Percentiles rank a stretch among this genome's conserved stretches.
Evolutionary conservation across 2,797 vertebrate species (phyloP).

Genomic region (Enteromius unitaeniatus): DNA sequence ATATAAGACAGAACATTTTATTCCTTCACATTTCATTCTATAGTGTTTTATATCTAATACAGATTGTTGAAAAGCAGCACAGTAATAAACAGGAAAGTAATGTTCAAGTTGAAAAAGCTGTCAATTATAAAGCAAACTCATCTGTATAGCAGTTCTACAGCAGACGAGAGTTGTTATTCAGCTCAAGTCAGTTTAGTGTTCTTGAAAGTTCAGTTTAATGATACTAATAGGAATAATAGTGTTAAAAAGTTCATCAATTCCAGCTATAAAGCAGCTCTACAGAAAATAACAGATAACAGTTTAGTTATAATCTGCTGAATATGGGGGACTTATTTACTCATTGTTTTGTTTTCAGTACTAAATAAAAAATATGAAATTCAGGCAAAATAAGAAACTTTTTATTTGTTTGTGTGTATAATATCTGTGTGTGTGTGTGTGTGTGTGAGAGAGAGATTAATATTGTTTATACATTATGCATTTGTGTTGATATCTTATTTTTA

Average conservation of each 20-base stretch:
- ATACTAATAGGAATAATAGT: not conserved
- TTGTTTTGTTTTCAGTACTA: too few relatives aligned
- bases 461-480: not conserved
- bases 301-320: too few relatives aligned
- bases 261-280: not conserved
- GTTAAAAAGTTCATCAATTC: not conserved
- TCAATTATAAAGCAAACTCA: not conserved
- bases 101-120: not conserved
- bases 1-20: not conserved
- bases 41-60: not conserved
- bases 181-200: not conserved
- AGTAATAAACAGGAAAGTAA: not conserved
- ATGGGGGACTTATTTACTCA: too few relatives aligned
- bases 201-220: not conserved
- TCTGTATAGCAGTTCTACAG: not conserved
- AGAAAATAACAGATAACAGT: not conserved
- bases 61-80: not conserved
- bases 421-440: too few relatives aligned
- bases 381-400: too few relatives aligned
- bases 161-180: not conserved
- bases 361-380: too few relatives aligned
- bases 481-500: not conserved
- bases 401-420: too few relatives aligned
- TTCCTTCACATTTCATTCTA: not conserved
- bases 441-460: not conserved